Conservation (phyloP, 2,113 vertebrate genomes). For the Tenrec ecaudatus region DNA sequence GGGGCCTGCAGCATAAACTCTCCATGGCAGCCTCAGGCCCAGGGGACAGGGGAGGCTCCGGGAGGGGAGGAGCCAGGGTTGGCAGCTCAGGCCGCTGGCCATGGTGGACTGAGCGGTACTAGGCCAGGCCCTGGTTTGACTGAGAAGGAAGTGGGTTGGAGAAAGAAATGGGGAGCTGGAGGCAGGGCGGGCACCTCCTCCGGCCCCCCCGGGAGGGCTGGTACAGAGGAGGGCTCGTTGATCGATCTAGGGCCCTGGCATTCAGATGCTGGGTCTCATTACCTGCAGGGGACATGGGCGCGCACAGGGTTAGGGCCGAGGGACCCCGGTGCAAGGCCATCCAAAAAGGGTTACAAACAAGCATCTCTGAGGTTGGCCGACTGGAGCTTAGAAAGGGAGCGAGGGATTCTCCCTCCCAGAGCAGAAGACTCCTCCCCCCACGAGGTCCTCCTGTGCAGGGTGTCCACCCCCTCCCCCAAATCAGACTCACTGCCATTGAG, state of each 20-base stretch:
- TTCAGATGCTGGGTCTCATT: neutral
- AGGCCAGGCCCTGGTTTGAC: constrained; percentile 46
- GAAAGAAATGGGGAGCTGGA: constrained; percentile 68
- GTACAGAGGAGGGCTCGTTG: neutral
- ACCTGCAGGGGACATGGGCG: fast-evolving
- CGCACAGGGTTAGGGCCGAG: neutral
- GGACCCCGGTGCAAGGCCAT: neutral
- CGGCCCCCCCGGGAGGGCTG: neutral
- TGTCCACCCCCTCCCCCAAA: too few species aligned
- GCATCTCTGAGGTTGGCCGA: neutral
- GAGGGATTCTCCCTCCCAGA: neutral
- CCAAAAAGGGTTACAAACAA: neutral
- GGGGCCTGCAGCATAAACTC: neutral
- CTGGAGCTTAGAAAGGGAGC: neutral
- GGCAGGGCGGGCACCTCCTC: neutral
- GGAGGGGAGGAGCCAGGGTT: neutral
- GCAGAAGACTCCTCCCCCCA: neutral
- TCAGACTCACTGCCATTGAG: too few species aligned
- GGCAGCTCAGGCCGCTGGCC: neutral
- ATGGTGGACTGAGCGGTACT: constrained; percentile 50
- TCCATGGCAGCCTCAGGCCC: neutral
- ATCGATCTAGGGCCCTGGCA: neutral
- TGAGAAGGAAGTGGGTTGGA: constrained; percentile 25
- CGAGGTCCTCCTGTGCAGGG: too few species aligned
- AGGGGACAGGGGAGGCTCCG: neutral